Percentiles rank a stretch among this genome's conserved stretches.
These are phyloP conservation scores for Setipinna tenuifilis DNA, from an alignment of 2,797 vertebrate genomes.

Conservation along the genomic window DNA sequence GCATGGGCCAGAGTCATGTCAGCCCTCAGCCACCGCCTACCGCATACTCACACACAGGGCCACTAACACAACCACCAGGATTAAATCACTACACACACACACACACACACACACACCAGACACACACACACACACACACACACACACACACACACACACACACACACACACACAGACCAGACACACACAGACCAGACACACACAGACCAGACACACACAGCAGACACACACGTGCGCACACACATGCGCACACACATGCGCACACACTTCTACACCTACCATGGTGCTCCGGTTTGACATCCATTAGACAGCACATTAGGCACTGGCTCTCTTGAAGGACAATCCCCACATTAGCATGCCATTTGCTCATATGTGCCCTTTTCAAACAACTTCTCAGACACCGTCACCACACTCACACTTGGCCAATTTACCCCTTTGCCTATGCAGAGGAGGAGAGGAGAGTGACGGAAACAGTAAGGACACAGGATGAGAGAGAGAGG, in stretches of 20 bases:
- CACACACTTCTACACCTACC: not conserved
- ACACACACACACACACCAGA: not conserved
- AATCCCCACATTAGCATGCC: not conserved
- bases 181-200: not conserved
- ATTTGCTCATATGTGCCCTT: not conserved
- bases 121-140: not conserved
- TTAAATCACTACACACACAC: too few species aligned
- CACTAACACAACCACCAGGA: too few species aligned
- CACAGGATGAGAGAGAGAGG: not conserved
- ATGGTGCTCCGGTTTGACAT: not conserved
- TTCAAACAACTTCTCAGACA: not conserved
- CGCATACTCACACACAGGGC: not conserved
- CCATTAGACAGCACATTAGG: conserved; percentile 11
- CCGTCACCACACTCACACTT: not conserved
- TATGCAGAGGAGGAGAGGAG: not conserved
- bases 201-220: not conserved
- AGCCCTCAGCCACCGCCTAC: not conserved
- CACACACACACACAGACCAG: not conserved
- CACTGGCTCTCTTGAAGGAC: not conserved
- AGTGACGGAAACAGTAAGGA: conserved; percentile 17
- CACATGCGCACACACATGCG: not conserved
- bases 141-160: not conserved
- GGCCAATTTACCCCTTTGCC: not conserved
- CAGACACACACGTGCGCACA: not conserved
- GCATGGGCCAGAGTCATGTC: too few species aligned